phyloP scores from a whole-genome alignment of 1,140 invertebrate species.

The Musca vetustissima region DNA sequence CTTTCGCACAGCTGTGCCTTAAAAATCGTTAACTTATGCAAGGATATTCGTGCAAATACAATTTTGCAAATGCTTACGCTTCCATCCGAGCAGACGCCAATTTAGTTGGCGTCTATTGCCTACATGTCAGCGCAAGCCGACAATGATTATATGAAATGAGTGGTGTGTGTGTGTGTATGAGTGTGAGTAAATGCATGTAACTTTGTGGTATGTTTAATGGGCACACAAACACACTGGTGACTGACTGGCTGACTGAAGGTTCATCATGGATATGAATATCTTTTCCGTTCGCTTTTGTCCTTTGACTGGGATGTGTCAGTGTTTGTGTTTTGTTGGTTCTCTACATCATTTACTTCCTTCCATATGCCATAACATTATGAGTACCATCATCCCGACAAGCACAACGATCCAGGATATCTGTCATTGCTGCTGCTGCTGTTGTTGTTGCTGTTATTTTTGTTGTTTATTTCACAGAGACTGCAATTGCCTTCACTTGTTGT shows the following conservation, averaged over 20 bases:
- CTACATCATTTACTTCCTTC: conserved; percentile 1
- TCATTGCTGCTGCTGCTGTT: background rate
- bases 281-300: background rate
- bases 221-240: no score
- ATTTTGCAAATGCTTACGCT: no score
- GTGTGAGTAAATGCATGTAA: background rate
- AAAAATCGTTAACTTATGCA: conserved; percentile 9
- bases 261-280: no score
- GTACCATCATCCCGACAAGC: background rate
- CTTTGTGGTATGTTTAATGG: no score
- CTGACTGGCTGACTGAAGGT: no score
- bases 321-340: background rate
- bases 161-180: no score
- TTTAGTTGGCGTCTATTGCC: no score
- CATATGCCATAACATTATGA: conserved; percentile 17
- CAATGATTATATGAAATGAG: no score
- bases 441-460: background rate
- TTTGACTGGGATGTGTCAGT: background rate
- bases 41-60: background rate
- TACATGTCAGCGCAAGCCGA: no score
- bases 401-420: no score
- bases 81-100: no score
- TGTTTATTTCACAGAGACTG: background rate
- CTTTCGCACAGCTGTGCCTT: conserved; percentile 3
- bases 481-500: no score